Evolutionary conservation across 2,888 invertebrate species (phyloP).

Genomic region (Thyatira batis): DNA sequence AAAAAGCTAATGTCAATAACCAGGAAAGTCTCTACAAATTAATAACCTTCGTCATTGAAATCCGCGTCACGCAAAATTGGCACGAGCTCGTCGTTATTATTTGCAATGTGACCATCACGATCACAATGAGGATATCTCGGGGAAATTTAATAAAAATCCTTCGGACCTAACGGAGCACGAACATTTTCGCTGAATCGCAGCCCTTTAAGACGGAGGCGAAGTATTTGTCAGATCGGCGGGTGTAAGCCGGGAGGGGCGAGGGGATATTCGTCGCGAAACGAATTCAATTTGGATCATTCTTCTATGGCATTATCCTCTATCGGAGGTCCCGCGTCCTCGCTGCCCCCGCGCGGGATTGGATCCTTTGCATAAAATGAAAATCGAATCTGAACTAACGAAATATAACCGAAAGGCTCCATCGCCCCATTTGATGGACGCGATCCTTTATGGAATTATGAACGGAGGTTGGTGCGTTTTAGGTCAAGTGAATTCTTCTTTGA

Average conservation of each 20-base stretch:
- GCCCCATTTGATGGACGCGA: conserved; percentile 43
- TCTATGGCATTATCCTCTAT: conserved; percentile 74
- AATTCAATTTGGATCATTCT: conserved; percentile 81
- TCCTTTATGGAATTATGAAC: conserved; percentile 52
- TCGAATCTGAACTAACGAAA: conserved; percentile 75
- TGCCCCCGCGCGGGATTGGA: conserved; percentile 64
- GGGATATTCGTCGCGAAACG: conserved; percentile 44
- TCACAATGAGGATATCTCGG: conserved; percentile 30
- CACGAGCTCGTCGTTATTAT: conserved; percentile 20
- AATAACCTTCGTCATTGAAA: too few relatives aligned
- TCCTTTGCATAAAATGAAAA: conserved; percentile 80
- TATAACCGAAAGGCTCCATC: conserved; percentile 50
- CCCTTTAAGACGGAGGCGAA: conserved; percentile 56
- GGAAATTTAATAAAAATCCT: conserved; percentile 72
- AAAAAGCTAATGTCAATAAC: too few relatives aligned
- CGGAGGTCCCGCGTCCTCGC: conserved; percentile 50
- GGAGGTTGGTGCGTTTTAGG: conserved; percentile 13
- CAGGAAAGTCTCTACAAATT: too few relatives aligned
- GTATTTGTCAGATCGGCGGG: conserved; percentile 52
- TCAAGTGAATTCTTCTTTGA: conserved; percentile 20
- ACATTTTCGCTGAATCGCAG: conserved; percentile 66
- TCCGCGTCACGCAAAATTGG: not conserved
- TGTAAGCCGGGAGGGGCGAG: conserved; percentile 32
- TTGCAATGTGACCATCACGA: conserved; percentile 3
- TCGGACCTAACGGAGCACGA: conserved; percentile 58